phyloP scores from a whole-genome alignment of 2,797 vertebrate genomes.

The Galagoides demidoff region DNA sequence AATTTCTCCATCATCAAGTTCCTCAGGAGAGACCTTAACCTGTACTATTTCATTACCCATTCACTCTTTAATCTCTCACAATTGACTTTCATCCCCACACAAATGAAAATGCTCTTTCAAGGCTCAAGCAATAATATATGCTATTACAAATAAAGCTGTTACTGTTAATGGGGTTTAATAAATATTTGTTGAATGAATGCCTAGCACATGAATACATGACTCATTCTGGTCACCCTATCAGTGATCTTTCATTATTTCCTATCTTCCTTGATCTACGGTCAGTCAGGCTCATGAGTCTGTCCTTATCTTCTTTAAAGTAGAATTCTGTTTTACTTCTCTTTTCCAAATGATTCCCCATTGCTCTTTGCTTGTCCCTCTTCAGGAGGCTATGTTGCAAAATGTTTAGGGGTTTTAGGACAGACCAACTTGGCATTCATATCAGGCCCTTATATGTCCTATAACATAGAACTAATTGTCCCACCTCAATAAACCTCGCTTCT shows the following conservation, averaged over 20 bases:
- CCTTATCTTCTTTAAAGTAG: background rate
- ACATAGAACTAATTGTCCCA: background rate
- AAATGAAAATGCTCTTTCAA: background rate
- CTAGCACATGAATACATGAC: background rate
- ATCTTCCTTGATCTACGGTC: background rate
- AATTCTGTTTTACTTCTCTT: background rate
- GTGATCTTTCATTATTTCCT: background rate
- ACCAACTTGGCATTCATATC: background rate
- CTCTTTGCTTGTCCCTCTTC: background rate
- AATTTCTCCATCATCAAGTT: background rate
- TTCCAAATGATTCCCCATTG: background rate
- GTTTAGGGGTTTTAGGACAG: background rate
- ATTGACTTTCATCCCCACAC: background rate
- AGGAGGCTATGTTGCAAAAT: background rate
- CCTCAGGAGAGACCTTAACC: background rate
- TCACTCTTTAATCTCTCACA: background rate
- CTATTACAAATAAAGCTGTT: no score
- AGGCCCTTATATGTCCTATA: background rate
- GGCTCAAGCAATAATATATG: background rate
- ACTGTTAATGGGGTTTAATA: background rate
- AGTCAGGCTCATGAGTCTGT: background rate
- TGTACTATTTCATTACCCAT: background rate
- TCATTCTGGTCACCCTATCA: background rate
- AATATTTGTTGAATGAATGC: background rate
- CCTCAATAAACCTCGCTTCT: background rate